These are phyloP conservation scores for Melanaphis sacchari DNA, from an alignment of 1,140 invertebrate species.

Conservation along the genomic window DNA sequence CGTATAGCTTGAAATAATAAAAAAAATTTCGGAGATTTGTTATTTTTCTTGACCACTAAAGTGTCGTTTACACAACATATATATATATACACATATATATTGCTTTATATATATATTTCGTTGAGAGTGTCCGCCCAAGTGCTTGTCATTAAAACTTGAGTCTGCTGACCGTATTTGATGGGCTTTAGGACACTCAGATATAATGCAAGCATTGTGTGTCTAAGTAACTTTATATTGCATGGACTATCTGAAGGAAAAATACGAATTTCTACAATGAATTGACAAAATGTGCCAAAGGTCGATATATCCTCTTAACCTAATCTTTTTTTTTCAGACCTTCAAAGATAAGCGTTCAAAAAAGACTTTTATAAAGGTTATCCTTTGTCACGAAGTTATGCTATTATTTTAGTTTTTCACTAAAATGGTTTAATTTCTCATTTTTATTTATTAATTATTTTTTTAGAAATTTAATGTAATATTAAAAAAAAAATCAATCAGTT, in stretches of 20 bases:
- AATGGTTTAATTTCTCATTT: neutral
- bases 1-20: neutral
- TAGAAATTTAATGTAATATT: neutral
- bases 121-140: neutral
- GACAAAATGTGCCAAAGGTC: conserved; percentile 33
- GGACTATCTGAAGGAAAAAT: conserved; percentile 6
- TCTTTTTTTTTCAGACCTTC: conserved; percentile 24
- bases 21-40: neutral
- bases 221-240: neutral
- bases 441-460: conserved; percentile 22
- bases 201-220: neutral
- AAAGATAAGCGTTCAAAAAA: conserved; percentile 22
- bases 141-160: conserved; percentile 35
- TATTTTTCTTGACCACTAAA: neutral
- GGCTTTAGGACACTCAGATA: conserved; percentile 3
- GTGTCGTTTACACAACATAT: conserved; percentile 19
- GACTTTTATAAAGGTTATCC: conserved; percentile 26
- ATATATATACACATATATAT: neutral
- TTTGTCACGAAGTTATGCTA: neutral
- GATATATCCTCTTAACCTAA: conserved; percentile 31
- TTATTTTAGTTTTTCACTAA: neutral
- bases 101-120: neutral
- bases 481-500: neutral
- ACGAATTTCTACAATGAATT: conserved; percentile 38
- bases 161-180: conserved; percentile 13